Evolutionary conservation across 2,888 invertebrate species (phyloP), one percentile per base, ranked within the genome.

Genomic region (Oligia fasciuncula): DNA sequence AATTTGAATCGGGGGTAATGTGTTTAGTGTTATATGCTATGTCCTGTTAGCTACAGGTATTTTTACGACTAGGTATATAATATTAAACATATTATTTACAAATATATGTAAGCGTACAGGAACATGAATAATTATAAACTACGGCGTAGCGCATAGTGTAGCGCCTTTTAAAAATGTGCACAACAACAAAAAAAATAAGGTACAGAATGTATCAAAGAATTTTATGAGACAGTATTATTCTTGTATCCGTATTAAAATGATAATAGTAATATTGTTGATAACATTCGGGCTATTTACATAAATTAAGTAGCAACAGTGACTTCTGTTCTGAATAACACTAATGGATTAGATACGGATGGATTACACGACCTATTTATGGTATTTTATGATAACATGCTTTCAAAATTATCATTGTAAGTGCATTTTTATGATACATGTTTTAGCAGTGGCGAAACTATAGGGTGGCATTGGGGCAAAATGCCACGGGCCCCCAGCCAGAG

Each of bases 321-420:
- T 73, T n/a, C 49, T 51, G 35, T 62, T 67, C 63, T 51, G 35
- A 60, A 72, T 87, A 77, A 62, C 71, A 69, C 40, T 60, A 54
- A 71, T 65, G 65, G 81, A 85, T 75, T 87, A 57, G 23, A 57
- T 57, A 87, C 57, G 23, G 2, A 17, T 11, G 43, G 74, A 84
- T 87, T 76, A 87, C 66, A 66, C 6, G 29, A 71, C n/a, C 57
- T 62, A 67, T 57, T 11, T 57, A 57, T 57, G 43, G 11, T 77
- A 60, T 77, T 67, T 51, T 14, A 35, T 35, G 76, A 77, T 86
- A 83, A 65, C 40, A 62, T 60, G 23, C 63, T 68, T 63, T 11
- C 23, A 81, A 62, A 85, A 76, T 86, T 75, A 63, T 85, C 43
- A 29, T 51, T 5, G 43, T 4, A 57, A 51, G 57, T 60, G 43